Evolutionary conservation across 2,888 invertebrate genomes (phyloP).

Genomic region (Harpagoxenus sublaevis): DNA sequence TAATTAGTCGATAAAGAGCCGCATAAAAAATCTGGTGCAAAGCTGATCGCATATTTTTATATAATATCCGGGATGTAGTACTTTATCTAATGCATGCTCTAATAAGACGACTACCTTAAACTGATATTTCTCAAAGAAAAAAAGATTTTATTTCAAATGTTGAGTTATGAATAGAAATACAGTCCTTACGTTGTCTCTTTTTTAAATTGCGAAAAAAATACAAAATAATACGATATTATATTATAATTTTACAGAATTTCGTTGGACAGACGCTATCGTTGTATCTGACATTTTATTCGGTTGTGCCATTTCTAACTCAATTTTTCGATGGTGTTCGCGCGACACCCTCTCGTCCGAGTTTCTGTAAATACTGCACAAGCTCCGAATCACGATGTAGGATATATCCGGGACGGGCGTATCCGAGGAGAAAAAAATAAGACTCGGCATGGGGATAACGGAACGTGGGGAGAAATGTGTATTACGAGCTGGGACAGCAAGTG

Average conservation of each 20-base stretch:
- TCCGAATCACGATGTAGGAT: constrained; percentile 57
- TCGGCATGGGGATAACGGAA: constrained; percentile 45
- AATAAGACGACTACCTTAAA: no score
- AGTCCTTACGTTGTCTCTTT: neutral
- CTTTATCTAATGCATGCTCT: no score
- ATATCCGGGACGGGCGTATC: constrained; percentile 57
- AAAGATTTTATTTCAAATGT: neutral
- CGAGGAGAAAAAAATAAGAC: constrained; percentile 76
- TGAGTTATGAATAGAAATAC: neutral
- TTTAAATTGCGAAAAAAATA: neutral
- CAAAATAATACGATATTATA: neutral
- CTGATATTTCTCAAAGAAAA: neutral
- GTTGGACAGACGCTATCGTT: neutral
- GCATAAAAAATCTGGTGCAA: no score
- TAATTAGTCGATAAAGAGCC: no score
- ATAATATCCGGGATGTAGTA: no score
- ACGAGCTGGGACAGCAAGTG: constrained; percentile 72
- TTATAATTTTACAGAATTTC: constrained; percentile 10
- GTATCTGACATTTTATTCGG: constrained; percentile 25
- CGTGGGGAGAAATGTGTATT: constrained; percentile 67
- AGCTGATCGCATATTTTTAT: no score
- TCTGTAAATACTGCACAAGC: constrained; percentile 35
- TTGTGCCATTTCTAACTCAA: constrained; percentile 31
- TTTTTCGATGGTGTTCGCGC: constrained; percentile 27
- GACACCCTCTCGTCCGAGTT: constrained; percentile 16